These are phyloP conservation scores for Cryptoblepharus egeriae DNA, from an alignment of 2,797 vertebrate genomes.

Conservation along the genomic window DNA sequence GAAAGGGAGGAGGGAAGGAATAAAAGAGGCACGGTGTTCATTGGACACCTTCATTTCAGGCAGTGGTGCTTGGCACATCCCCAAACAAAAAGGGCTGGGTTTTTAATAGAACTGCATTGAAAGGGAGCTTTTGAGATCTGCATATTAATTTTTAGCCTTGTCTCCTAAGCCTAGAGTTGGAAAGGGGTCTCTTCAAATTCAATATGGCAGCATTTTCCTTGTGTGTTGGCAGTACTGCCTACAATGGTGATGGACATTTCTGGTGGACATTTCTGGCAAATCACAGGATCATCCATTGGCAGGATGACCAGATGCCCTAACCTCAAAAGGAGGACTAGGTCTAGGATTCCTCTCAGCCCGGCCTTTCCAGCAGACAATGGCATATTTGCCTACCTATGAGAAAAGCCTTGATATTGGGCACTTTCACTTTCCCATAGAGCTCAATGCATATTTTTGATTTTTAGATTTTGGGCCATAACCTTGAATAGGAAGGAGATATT, in stretches of 20 bases:
- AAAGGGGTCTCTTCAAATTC: background rate
- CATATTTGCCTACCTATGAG: too few relatives aligned
- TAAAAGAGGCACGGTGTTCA: background rate
- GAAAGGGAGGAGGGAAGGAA: background rate
- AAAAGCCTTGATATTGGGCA: too few relatives aligned
- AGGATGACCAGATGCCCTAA: too few relatives aligned
- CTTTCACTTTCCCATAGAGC: too few relatives aligned
- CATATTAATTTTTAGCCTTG: background rate
- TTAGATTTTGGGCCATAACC: too few relatives aligned
- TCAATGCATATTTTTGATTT: too few relatives aligned
- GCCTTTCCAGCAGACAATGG: too few relatives aligned
- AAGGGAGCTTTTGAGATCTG: slow-evolving; percentile 5
- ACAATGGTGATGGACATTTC: background rate
- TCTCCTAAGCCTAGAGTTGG: background rate
- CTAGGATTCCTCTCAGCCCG: too few relatives aligned
- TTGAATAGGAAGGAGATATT: too few relatives aligned
- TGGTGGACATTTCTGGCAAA: background rate
- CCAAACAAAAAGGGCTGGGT: background rate
- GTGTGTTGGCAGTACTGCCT: background rate
- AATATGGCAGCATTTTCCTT: background rate
- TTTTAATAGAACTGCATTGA: background rate
- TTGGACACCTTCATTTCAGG: background rate
- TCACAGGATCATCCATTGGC: background rate
- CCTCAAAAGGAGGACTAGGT: too few relatives aligned
- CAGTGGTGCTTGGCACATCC: background rate